phyloP scores from a whole-genome alignment of 2,888 invertebrate genomes.

The Eledona agricola region DNA sequence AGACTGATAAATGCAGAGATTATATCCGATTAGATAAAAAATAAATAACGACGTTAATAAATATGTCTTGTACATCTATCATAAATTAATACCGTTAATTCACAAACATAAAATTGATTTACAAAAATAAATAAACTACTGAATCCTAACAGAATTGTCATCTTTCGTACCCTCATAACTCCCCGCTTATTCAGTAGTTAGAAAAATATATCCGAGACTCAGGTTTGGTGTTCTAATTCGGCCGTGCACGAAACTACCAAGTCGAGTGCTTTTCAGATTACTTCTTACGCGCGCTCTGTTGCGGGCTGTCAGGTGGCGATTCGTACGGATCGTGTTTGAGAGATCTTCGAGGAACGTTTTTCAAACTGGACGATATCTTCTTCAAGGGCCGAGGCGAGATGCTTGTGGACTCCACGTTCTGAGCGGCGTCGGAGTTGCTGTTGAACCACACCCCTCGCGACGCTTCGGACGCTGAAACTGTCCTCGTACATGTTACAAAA shows the following conservation, averaged over 20 bases:
- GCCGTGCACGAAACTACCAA: conserved; percentile 29
- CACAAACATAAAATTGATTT: conserved; percentile 34
- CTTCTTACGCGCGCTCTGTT: conserved; percentile 57
- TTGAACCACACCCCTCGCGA: conserved; percentile 60
- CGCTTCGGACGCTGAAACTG: conserved; percentile 53
- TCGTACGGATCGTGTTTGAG: conserved; percentile 57
- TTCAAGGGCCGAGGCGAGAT: conserved; percentile 77
- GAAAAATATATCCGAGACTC: conserved; percentile 32
- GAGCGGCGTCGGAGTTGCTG: conserved; percentile 53
- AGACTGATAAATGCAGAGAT: conserved; percentile 40
- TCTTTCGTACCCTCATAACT: conserved; percentile 6
- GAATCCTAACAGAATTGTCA: conserved; percentile 24
- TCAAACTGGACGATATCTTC: conserved; percentile 66
- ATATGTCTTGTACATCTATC: conserved; percentile 36
- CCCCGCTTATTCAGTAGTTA: conserved; percentile 29
- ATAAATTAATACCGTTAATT: conserved; percentile 38
- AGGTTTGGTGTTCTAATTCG: conserved; percentile 27
- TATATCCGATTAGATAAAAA: conserved; percentile 34
- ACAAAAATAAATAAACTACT: conserved; percentile 36
- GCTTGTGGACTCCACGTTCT: conserved; percentile 58
- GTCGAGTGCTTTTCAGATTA: conserved; percentile 20
- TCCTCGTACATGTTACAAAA: too few relatives aligned
- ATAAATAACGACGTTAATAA: conserved; percentile 43
- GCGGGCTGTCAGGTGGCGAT: conserved; percentile 61
- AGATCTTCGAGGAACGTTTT: conserved; percentile 57